A percentile compares a stretch with the other conserved stretches of the same genome.
Evolutionary conservation across 30 jellyfish, hydroid and myxozoan genomes (phyloP).

Genomic region (Aurelia coerulea): DNA sequence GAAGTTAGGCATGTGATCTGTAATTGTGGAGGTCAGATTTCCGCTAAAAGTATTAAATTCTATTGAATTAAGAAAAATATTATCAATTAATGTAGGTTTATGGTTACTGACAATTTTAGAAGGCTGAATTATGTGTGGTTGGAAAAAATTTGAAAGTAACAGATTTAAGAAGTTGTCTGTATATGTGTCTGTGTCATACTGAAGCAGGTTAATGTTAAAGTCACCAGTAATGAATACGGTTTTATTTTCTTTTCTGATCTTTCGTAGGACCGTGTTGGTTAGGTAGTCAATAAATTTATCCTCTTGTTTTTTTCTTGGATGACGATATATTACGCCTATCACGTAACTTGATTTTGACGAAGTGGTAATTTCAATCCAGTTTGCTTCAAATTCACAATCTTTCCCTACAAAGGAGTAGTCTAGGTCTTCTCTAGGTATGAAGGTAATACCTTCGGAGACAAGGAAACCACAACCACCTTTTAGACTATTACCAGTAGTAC

Average conservation of each 20-base stretch:
- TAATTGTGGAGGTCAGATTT: too few relatives aligned
- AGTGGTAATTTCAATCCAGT: too few relatives aligned
- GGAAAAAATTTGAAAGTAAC: conserved; percentile 4
- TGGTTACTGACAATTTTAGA: too few relatives aligned
- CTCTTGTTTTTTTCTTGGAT: not conserved
- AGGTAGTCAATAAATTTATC: not conserved
- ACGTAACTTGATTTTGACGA: not conserved
- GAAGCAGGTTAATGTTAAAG: too few relatives aligned
- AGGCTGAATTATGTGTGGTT: too few relatives aligned
- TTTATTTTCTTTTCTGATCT: not conserved
- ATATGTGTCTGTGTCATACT: not conserved
- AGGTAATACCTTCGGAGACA: not conserved
- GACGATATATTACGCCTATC: conserved; percentile 4
- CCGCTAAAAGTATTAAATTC: too few relatives aligned
- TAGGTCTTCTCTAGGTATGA: not conserved
- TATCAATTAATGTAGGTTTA: too few relatives aligned
- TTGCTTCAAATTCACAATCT: not conserved
- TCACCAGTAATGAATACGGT: too few relatives aligned
- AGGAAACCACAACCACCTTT: not conserved
- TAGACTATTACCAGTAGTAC: not conserved
- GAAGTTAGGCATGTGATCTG: too few relatives aligned
- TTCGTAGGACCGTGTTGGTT: not conserved
- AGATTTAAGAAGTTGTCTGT: conserved; percentile 11
- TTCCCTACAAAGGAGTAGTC: not conserved
- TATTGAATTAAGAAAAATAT: too few relatives aligned